These are phyloP conservation scores for Nomada fabriciana DNA, from an alignment of 2,888 invertebrate genomes.

Conservation along the genomic window DNA sequence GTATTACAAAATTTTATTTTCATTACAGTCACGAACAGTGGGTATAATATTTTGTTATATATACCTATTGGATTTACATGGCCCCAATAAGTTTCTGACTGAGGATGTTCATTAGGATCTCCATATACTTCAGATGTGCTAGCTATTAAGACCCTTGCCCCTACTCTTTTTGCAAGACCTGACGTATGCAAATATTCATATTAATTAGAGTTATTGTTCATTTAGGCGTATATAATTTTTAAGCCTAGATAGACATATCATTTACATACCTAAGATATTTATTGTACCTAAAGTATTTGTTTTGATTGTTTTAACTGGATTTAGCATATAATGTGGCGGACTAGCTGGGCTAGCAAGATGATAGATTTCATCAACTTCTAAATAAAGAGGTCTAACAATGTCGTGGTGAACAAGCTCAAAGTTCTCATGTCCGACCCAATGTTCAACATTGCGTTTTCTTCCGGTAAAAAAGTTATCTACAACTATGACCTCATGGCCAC, in stretches of 20 bases:
- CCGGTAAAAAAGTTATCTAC: conserved; percentile 99
- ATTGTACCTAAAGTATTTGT: conserved; percentile 99
- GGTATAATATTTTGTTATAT: background rate
- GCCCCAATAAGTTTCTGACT: conserved; percentile 99
- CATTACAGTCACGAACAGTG: background rate
- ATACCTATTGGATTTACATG: conserved; percentile 98
- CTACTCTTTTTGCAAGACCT: conserved; percentile 96
- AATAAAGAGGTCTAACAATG: conserved; percentile 98
- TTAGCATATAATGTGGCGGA: conserved; percentile 99
- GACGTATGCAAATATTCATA: conserved; percentile 28
- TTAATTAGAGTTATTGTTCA: background rate
- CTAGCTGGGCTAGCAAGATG: conserved; percentile 99
- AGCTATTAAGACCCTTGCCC: conserved; percentile 96
- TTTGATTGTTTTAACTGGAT: conserved; percentile 99
- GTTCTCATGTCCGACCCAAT: conserved; percentile 99
- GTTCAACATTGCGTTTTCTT: conserved; percentile 97
- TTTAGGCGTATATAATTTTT: background rate
- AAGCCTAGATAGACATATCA: background rate
- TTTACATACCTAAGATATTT: conserved; percentile 92
- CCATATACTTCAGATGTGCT: conserved; percentile 99
- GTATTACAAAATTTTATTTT: background rate
- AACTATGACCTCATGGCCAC: conserved; percentile 98
- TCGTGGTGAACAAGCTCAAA: conserved; percentile 99
- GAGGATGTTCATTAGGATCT: conserved; percentile 99
- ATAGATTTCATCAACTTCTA: conserved; percentile 99